Evolutionary conservation across 1,140 invertebrate species (phyloP).

Genomic region (Palaemon carinicauda): DNA sequence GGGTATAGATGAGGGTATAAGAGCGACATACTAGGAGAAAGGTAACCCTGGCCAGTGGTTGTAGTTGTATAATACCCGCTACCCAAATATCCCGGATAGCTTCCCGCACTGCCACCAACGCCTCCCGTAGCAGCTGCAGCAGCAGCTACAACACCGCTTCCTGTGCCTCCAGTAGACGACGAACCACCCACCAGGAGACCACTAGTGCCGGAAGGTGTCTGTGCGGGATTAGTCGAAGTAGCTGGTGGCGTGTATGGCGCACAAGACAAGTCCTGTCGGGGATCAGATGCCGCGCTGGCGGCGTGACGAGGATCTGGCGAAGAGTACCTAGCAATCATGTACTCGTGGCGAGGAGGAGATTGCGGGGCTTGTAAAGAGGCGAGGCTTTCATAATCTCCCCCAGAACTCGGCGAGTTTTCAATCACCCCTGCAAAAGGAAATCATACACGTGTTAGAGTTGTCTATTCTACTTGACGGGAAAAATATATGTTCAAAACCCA

Average conservation of each 20-base stretch:
- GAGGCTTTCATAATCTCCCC: slow-evolving; percentile 48
- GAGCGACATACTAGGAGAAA: slow-evolving; percentile 35
- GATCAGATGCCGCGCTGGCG: slow-evolving; percentile 10
- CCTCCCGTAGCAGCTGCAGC: slow-evolving; percentile 27
- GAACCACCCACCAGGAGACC: slow-evolving; percentile 29
- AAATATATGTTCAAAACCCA: too few relatives aligned
- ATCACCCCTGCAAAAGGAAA: slow-evolving; percentile 37
- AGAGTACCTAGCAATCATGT: slow-evolving; percentile 41
- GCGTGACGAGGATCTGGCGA: slow-evolving; percentile 39
- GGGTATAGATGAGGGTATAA: slow-evolving; percentile 44
- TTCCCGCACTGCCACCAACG: slow-evolving; percentile 20
- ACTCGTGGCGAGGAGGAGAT: slow-evolving; percentile 43
- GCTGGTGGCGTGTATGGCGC: slow-evolving; percentile 44
- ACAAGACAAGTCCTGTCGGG: slow-evolving; percentile 41
- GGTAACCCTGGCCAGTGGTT: slow-evolving; percentile 38
- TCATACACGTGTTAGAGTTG: not conserved
- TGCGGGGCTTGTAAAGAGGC: slow-evolving; percentile 19
- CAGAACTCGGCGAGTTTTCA: slow-evolving; percentile 46
- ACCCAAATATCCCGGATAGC: slow-evolving; percentile 38
- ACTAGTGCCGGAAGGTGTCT: slow-evolving; percentile 23
- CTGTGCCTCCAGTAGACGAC: slow-evolving; percentile 26
- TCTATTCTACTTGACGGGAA: not conserved
- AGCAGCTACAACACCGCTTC: slow-evolving; percentile 16
- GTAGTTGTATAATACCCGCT: slow-evolving; percentile 38
- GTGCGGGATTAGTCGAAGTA: slow-evolving; percentile 29